Evolutionary conservation across 2,797 vertebrate genomes (phyloP).

Genomic region (Holocentrus rufus): DNA sequence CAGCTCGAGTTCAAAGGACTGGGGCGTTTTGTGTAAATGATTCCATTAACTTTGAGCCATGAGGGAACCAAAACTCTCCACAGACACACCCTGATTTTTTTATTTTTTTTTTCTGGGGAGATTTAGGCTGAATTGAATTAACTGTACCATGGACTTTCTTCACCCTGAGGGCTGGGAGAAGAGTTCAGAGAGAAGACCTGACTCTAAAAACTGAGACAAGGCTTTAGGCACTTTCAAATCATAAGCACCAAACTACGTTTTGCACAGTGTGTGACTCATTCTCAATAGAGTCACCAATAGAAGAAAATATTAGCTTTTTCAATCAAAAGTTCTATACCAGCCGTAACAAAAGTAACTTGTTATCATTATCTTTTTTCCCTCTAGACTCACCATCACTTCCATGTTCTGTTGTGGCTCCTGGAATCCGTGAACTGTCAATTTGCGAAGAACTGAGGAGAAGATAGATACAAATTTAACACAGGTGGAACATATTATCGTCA

Average conservation of each 20-base stretch:
- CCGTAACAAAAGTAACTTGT: slow-evolving; percentile 21
- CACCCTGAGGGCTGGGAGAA: slow-evolving; percentile 25
- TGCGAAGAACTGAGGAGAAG: slow-evolving; percentile 87
- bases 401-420: slow-evolving; percentile 90
- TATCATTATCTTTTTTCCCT: neutral
- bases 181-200: slow-evolving; percentile 43
- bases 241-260: slow-evolving; percentile 50
- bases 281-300: slow-evolving; percentile 49
- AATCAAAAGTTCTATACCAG: slow-evolving; percentile 22
- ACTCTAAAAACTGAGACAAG: slow-evolving; percentile 62
- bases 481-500: too few relatives aligned
- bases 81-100: slow-evolving; percentile 17
- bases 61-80: slow-evolving; percentile 33
- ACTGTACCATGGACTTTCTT: slow-evolving; percentile 56
- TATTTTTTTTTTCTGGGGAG: slow-evolving; percentile 29
- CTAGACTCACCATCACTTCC: slow-evolving; percentile 93
- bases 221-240: slow-evolving; percentile 64
- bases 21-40: slow-evolving; percentile 46
- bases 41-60: slow-evolving; percentile 60
- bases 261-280: slow-evolving; percentile 40
- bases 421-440: slow-evolving; percentile 96
- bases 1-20: slow-evolving; percentile 44
- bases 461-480: neutral
- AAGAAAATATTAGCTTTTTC: slow-evolving; percentile 35
- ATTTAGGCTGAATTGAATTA: slow-evolving; percentile 64